Evolutionary conservation across 2,797 vertebrate species (phyloP).

Genomic region (Alcedo atthis): DNA sequence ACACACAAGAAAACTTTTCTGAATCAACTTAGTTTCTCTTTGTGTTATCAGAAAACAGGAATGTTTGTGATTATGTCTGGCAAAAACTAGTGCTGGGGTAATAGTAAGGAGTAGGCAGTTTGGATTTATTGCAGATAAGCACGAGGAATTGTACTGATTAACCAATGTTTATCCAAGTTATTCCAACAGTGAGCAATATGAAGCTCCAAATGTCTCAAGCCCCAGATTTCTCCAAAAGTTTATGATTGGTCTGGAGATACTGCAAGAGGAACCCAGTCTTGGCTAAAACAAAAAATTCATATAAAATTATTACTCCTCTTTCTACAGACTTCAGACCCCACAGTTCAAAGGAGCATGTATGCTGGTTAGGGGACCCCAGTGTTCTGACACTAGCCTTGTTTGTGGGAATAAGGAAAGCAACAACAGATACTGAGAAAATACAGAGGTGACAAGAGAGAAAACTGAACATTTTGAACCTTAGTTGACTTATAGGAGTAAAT

Average conservation of each 20-base stretch:
- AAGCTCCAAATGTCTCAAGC: conserved; percentile 16
- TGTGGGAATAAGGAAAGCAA: neutral
- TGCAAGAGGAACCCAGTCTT: neutral
- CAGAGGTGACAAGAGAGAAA: neutral
- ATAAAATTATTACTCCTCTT: neutral
- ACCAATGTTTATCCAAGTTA: conserved; percentile 35
- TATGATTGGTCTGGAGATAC: conserved; percentile 4
- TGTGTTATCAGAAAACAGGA: conserved; percentile 31
- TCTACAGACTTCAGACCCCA: neutral
- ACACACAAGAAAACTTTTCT: neutral
- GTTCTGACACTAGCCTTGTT: neutral
- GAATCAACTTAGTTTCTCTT: neutral
- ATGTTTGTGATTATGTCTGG: conserved; percentile 45
- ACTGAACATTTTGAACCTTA: conserved; percentile 37
- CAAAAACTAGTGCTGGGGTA: conserved; percentile 7
- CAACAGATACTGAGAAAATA: neutral
- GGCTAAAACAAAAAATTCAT: neutral
- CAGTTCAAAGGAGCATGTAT: neutral
- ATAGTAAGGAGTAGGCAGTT: conserved; percentile 18
- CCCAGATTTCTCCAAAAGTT: neutral
- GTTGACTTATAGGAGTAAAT: conserved; percentile 39
- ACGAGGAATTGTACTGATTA: conserved; percentile 7
- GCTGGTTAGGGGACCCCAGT: neutral
- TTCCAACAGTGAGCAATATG: conserved; percentile 11
- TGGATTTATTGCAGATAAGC: conserved; percentile 37